Evolutionary conservation across 2,888 invertebrate species (phyloP), one percentile per base, ranked within the genome.

Genomic region (Caenorhabditis panamensis): DNA sequence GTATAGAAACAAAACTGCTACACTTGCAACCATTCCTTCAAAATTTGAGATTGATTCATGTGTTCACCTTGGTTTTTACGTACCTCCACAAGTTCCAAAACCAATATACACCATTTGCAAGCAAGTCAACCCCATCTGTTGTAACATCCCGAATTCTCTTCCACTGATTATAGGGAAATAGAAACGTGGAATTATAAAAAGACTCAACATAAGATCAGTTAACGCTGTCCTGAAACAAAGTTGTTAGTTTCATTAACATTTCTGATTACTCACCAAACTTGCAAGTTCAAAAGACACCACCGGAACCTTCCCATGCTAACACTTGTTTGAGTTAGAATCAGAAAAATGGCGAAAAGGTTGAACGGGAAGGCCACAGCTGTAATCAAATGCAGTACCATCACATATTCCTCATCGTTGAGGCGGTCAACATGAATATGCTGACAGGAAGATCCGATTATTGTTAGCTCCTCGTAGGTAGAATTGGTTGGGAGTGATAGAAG

Each of bases 391-490:
- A 62, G 26, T 24, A 67, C 56, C 2, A 61, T 47, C 4, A 24
- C 0, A 28, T 36, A 71, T 6, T 69, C 58, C 6, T 22, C 24
- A 20, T 67, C 51, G 0, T 31, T 16, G 0, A 71, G 20, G 18
- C 63, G 24, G 0, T 24, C 44, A 8, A 18, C 22, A 54, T 78
- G 77, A 58, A 78, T 66, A 26, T 78, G 77, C 64, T 78, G 77
- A 16, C 77, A 78, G 0, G 77, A 78, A 9, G 77, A 78, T 0
- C 77, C 77, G 18, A 78, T 78, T 1, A 78, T 0, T 9, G 63
- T 53, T 4, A 53, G 54, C 13, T 71, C 61, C 16, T 41, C 16
- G 16, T 78, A 78, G 0, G 78, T 78, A 11, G 31, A 54, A 11
- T 78, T 66, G 18, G 66, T 66, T 22, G 78, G 71, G 13, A 54